Conservation (phyloP, 2,888 invertebrate genomes). For the Ceraclea dissimilis region DNA sequence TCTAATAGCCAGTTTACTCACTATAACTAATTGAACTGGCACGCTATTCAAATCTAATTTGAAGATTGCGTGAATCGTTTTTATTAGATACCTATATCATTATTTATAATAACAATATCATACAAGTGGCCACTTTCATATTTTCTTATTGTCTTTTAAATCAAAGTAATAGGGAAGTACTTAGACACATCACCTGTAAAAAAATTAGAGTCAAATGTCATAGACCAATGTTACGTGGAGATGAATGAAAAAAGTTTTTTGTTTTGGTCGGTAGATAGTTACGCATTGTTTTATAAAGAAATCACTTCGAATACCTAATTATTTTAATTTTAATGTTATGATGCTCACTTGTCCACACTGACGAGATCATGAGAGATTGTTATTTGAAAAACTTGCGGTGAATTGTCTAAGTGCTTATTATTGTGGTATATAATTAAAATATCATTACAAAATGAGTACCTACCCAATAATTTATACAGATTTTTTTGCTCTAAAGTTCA, state of each 20-base stretch:
- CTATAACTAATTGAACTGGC: background rate
- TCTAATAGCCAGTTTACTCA: too few relatives aligned
- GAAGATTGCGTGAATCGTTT: background rate
- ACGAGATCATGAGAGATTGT: background rate
- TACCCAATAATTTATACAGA: too few relatives aligned
- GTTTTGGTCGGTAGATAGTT: too few relatives aligned
- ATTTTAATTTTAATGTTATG: too few relatives aligned
- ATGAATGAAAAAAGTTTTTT: too few relatives aligned
- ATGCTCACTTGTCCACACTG: background rate
- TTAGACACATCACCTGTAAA: too few relatives aligned
- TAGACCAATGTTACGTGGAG: background rate
- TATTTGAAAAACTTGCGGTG: background rate
- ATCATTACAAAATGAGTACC: too few relatives aligned
- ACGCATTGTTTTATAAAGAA: too few relatives aligned
- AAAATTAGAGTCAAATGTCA: background rate
- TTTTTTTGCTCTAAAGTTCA: too few relatives aligned
- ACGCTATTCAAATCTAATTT: background rate
- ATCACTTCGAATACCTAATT: too few relatives aligned
- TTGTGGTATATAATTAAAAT: background rate
- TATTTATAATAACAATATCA: background rate
- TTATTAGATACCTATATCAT: background rate
- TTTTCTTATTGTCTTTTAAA: background rate
- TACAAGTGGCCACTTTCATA: background rate
- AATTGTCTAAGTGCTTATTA: background rate
- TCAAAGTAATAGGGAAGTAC: background rate